Base-by-base conservation (phyloP, 1,140 invertebrate species). In the Metaphire vulgaris region DNA sequence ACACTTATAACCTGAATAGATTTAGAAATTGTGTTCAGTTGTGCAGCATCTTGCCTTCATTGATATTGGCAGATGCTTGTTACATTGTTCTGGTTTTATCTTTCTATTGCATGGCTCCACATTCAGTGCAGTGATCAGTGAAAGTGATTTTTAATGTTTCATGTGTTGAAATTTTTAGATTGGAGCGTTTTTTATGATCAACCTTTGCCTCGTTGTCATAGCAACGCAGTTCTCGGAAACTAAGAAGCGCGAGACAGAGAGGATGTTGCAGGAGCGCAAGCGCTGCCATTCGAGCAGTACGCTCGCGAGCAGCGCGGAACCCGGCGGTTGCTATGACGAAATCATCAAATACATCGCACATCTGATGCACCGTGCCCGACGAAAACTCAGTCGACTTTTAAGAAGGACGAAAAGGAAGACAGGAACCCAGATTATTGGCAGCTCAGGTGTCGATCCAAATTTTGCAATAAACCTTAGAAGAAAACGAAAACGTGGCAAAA, bases 161-260 rank as follows among this genome's bases (percentile, higher is more conserved):
- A n/a, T n/a, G n/a, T n/a, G n/a, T n/a, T n/a, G n/a, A n/a, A n/a
- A 73, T 80, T 90, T 90, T 74, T 88, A 99, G 97, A 99, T 99
- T 85, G 98, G 98, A 76, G 99, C 97, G 66, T 99, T 99, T 89
- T 99, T 99, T 89, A 99, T 99, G 98, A 99, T 99, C 87, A 99
- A 99, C 87, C 90, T 99, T 74, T 99, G 97, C 89, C 90, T 99
- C 81, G 98, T 99, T 87, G 98, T 99, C 78, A 99, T 99, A 85
- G 98, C 98, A 68, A 99, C 98, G 12, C 98, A 99, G 87, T 99
- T 99, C 88, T 96, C 95, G 66, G 98, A 99, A 88, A 99, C 98
- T 28, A 99, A 99, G 86, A 98, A 99, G 85, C 90, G 98, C 1
- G 98, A 99, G 87, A 98, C 98, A 91, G 97, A 99, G 85, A 88